Evolutionary conservation across 2,888 invertebrate species (phyloP).

Genomic region (Ectropis crepuscularia): DNA sequence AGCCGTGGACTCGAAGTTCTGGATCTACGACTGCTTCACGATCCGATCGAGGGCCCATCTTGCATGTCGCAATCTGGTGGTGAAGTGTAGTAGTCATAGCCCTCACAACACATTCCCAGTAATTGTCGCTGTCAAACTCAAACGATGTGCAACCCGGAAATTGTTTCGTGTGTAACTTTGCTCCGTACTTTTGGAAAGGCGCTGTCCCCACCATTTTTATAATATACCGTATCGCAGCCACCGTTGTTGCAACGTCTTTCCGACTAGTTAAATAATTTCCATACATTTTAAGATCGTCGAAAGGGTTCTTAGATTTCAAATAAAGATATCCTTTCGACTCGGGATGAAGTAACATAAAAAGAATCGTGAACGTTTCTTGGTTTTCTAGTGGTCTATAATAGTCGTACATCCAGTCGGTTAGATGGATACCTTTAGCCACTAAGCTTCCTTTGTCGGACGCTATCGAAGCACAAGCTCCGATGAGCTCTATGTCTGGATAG

Average conservation of each 20-base stretch:
- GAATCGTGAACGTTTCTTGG: slow-evolving; percentile 73
- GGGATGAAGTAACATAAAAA: slow-evolving; percentile 86
- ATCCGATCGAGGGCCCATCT: slow-evolving; percentile 87
- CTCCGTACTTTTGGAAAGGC: slow-evolving; percentile 85
- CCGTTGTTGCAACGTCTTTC: slow-evolving; percentile 84
- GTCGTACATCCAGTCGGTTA: slow-evolving; percentile 73
- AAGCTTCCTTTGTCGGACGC: slow-evolving; percentile 82
- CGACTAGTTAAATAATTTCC: slow-evolving; percentile 89
- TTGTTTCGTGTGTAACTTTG: slow-evolving; percentile 79
- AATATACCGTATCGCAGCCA: slow-evolving; percentile 85
- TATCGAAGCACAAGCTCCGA: slow-evolving; percentile 84
- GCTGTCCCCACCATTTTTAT: slow-evolving; percentile 82
- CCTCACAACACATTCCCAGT: slow-evolving; percentile 88
- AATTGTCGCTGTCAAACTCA: slow-evolving; percentile 84
- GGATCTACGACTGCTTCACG: slow-evolving; percentile 86
- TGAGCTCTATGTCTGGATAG: slow-evolving; percentile 87
- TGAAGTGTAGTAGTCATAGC: slow-evolving; percentile 86
- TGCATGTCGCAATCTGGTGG: slow-evolving; percentile 88
- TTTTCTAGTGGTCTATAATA: slow-evolving; percentile 72
- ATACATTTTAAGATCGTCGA: slow-evolving; percentile 87
- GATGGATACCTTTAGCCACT: slow-evolving; percentile 68
- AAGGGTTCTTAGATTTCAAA: slow-evolving; percentile 86
- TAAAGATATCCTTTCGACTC: slow-evolving; percentile 87
- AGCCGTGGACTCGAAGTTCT: slow-evolving; percentile 85
- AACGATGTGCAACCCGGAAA: slow-evolving; percentile 83